These are phyloP conservation scores for Acrocephalus arundinaceus DNA, from an alignment of 2,113 vertebrate species.

Conservation along the genomic window DNA sequence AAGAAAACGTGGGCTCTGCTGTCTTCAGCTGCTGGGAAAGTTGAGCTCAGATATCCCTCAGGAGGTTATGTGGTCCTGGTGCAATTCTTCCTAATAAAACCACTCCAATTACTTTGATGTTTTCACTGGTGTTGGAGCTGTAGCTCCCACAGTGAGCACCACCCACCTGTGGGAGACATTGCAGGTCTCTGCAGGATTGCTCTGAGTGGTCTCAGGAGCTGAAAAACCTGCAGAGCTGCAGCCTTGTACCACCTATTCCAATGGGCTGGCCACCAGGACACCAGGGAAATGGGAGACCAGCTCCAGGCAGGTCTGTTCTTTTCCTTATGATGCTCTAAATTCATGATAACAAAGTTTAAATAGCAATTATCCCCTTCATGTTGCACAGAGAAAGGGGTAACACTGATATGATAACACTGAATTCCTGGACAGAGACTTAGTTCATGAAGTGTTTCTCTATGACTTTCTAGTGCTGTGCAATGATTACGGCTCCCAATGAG, in stretches of 20 bases:
- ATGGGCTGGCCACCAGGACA: not conserved
- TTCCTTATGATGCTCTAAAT: not conserved
- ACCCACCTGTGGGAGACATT: fast-evolving
- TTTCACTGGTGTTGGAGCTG: not conserved
- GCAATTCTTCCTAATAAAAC: not conserved
- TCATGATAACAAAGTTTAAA: not conserved
- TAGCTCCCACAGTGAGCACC: not conserved
- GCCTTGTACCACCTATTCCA: not conserved
- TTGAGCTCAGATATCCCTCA: not conserved
- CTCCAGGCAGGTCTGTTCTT: fast-evolving
- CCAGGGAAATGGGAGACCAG: fast-evolving
- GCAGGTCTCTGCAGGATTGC: not conserved
- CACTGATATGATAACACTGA: not conserved
- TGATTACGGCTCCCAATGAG: not conserved
- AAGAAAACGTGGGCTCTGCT: not conserved
- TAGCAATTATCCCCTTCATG: not conserved
- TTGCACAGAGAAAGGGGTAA: not conserved
- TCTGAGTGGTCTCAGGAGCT: not conserved
- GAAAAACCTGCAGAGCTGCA: not conserved
- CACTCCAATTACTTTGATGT: not conserved
- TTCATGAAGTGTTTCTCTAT: not conserved
- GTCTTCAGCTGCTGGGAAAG: not conserved
- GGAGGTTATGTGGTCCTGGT: not conserved
- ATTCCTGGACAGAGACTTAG: not conserved
- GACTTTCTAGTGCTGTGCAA: not conserved